Percentiles rank a stretch among this genome's conserved stretches.
phyloP scores from a whole-genome alignment of 2,797 vertebrate genomes.

The Mus spretus region DNA sequence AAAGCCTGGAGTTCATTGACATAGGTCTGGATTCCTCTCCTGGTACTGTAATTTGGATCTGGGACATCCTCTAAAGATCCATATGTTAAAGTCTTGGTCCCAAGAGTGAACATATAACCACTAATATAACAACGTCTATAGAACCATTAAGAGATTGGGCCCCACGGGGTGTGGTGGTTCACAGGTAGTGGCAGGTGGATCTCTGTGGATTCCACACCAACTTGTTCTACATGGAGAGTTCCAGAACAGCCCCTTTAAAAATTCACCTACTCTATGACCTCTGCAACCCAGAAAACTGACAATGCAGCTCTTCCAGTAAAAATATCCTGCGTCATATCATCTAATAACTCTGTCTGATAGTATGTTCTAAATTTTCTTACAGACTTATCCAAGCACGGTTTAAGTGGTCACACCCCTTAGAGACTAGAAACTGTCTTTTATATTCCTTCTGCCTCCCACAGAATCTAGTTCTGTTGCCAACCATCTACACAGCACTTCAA shows the following conservation, averaged over 20 bases:
- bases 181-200: background rate
- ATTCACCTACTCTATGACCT: background rate
- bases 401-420: background rate
- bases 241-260: background rate
- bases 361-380: background rate
- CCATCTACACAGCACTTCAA: background rate
- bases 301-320: background rate
- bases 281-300: background rate
- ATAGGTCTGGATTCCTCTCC: background rate
- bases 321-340: background rate
- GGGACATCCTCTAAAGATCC: background rate
- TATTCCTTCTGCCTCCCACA: background rate
- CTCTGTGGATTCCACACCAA: background rate
- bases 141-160: background rate
- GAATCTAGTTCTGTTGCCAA: background rate
- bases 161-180: background rate
- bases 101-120: too few species aligned
- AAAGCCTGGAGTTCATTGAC: background rate
- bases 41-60: background rate
- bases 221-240: background rate
- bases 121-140: background rate
- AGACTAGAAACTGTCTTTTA: background rate
- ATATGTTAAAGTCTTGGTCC: background rate
- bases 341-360: background rate
- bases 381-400: background rate